Evolutionary conservation across 2,797 vertebrate genomes (phyloP).

Genomic region (Acrossocheilus fasciatus): DNA sequence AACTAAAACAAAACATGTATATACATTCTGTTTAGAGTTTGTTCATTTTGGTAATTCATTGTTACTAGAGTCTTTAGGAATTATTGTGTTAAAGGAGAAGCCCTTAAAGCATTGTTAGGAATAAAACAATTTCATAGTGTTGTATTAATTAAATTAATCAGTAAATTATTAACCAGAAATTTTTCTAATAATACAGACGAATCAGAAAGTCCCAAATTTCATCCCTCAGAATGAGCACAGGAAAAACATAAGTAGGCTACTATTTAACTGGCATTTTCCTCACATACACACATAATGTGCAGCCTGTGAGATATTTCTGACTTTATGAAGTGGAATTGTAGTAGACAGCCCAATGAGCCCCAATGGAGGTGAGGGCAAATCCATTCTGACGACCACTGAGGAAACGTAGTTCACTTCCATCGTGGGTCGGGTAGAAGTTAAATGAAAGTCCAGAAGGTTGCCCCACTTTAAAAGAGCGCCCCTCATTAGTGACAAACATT

Average conservation of each 20-base stretch:
- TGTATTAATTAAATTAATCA: too few relatives aligned
- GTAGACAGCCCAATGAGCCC: conserved; percentile 38
- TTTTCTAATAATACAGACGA: too few relatives aligned
- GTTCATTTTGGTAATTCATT: not conserved
- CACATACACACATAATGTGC: not conserved
- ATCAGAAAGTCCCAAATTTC: not conserved
- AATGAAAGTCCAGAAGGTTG: conserved; percentile 29
- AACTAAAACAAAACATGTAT: not conserved
- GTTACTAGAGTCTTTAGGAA: not conserved
- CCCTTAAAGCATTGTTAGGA: not conserved
- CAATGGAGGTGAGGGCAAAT: conserved; percentile 48
- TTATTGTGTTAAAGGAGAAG: not conserved
- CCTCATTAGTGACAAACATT: conserved; percentile 58
- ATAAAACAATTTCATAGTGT: not conserved
- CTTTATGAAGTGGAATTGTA: not conserved
- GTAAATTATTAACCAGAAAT: not conserved
- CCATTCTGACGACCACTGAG: conserved; percentile 48
- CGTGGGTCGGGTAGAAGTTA: conserved; percentile 42
- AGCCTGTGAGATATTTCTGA: not conserved
- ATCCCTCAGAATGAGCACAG: not conserved
- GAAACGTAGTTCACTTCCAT: conserved; percentile 41
- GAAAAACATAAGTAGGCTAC: not conserved
- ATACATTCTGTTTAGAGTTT: too few relatives aligned
- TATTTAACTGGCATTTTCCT: not conserved
- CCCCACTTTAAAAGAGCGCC: conserved; percentile 52